Conservation (phyloP, 2,797 vertebrate genomes). For the Tenualosa thibaudeaui region DNA sequence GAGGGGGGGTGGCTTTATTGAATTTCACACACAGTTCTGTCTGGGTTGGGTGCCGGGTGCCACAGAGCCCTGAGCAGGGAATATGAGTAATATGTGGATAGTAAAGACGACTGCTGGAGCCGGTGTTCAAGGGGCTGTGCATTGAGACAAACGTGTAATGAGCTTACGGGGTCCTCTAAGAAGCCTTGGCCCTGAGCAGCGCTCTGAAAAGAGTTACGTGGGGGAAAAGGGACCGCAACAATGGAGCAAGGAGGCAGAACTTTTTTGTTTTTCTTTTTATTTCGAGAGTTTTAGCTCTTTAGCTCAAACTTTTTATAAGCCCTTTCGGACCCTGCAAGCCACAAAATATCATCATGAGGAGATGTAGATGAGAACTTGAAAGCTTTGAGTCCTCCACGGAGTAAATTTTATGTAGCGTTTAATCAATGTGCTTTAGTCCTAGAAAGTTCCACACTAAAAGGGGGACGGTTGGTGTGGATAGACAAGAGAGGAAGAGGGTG, state of each 20-base stretch:
- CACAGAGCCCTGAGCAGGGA: neutral
- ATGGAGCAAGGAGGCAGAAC: neutral
- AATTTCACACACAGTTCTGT: neutral
- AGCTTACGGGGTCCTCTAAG: neutral
- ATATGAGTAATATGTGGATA: neutral
- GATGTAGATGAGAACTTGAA: neutral
- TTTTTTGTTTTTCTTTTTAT: neutral
- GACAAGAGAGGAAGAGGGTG: neutral
- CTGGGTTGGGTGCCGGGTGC: neutral
- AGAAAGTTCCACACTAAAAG: neutral
- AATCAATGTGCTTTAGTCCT: slow-evolving; percentile 13
- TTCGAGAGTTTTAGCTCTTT: neutral
- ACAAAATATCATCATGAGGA: neutral
- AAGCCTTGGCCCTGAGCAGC: neutral
- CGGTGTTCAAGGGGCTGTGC: neutral
- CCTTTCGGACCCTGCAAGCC: neutral
- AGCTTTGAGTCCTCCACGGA: neutral
- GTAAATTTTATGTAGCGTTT: neutral
- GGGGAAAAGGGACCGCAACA: neutral
- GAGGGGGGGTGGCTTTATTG: neutral
- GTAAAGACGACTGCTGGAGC: neutral
- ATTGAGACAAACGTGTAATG: slow-evolving; percentile 11
- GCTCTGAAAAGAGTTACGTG: neutral
- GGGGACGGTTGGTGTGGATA: neutral
- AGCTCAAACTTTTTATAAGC: neutral